Conservation (phyloP, 1,140 invertebrate genomes). For the Drosophila auraria region DNA sequence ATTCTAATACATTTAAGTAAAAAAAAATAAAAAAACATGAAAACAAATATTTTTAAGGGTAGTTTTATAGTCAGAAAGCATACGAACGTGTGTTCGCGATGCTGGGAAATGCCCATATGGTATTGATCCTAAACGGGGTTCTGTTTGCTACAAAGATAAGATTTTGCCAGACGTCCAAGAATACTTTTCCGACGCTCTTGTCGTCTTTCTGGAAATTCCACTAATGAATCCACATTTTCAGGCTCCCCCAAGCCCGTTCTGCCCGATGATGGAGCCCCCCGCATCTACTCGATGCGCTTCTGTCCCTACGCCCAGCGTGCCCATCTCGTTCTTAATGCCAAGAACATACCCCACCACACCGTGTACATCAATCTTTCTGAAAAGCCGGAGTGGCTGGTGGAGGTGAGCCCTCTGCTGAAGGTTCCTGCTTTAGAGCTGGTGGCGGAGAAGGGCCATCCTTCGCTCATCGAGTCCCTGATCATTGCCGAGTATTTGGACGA, state of each 20-base stretch:
- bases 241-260: constrained; percentile 88
- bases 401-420: constrained; percentile 89
- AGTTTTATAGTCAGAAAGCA: too few relatives aligned
- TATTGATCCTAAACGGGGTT: too few relatives aligned
- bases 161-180: too few relatives aligned
- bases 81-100: too few relatives aligned
- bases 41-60: too few relatives aligned
- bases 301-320: constrained; percentile 95
- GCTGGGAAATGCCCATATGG: too few relatives aligned
- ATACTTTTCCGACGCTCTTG: too few relatives aligned
- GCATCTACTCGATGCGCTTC: constrained; percentile 94
- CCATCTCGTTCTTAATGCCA: constrained; percentile 92
- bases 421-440: constrained; percentile 92
- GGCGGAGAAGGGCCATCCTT: constrained; percentile 86
- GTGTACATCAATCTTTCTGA: constrained; percentile 92
- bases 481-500: constrained; percentile 94
- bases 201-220: constrained; percentile 1
- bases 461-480: constrained; percentile 92
- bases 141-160: too few relatives aligned
- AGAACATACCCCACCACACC: constrained; percentile 92
- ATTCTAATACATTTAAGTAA: too few relatives aligned
- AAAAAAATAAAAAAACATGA: too few relatives aligned
- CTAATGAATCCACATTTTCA: constrained; percentile 59
- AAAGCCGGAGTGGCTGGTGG: constrained; percentile 93
- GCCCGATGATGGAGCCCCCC: constrained; percentile 88